phyloP scores from a whole-genome alignment of 2,113 vertebrate species.

The Monopterus albus region DNA sequence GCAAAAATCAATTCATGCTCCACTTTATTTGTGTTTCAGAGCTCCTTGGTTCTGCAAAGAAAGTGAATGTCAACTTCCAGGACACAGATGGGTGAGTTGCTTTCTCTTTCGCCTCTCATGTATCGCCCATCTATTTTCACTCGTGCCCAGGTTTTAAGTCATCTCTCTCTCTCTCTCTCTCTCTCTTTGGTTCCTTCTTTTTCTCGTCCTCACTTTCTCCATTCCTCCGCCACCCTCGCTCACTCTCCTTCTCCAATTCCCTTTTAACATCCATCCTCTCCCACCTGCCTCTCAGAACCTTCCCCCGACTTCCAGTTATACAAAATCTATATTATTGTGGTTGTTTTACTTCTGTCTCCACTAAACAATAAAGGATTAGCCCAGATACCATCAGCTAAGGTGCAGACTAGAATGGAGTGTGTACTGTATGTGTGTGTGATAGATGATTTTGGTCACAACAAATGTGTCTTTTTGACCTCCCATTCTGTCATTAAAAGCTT shows the following conservation, averaged over 20 bases:
- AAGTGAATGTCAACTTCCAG: slow-evolving; percentile 85
- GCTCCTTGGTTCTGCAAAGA: slow-evolving; percentile 84
- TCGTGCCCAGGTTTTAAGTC: not conserved
- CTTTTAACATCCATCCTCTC: slow-evolving; percentile 1
- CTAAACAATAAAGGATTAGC: slow-evolving; percentile 41
- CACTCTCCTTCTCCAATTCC: not conserved
- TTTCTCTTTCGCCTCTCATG: not conserved
- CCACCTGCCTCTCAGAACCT: not conserved
- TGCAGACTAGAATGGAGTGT: not conserved
- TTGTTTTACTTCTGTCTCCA: slow-evolving; percentile 11
- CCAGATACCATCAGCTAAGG: slow-evolving; percentile 23
- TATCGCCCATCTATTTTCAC: not conserved
- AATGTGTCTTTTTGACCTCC: not conserved
- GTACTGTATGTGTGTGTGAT: slow-evolving; percentile 16
- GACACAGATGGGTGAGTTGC: slow-evolving; percentile 83
- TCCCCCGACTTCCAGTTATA: slow-evolving; percentile 7
- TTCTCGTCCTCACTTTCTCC: not conserved
- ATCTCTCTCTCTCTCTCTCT: too few species aligned
- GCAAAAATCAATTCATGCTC: slow-evolving; percentile 23
- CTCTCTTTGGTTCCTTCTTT: not conserved
- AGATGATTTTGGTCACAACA: not conserved
- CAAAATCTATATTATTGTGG: slow-evolving; percentile 32
- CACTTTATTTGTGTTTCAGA: slow-evolving; percentile 70
- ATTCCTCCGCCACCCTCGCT: not conserved
- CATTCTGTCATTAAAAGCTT: slow-evolving; percentile 17